Evolutionary conservation across 2,888 invertebrate species (phyloP), one percentile per base, ranked within the genome.

Genomic region (Limnephilus marmoratus): DNA sequence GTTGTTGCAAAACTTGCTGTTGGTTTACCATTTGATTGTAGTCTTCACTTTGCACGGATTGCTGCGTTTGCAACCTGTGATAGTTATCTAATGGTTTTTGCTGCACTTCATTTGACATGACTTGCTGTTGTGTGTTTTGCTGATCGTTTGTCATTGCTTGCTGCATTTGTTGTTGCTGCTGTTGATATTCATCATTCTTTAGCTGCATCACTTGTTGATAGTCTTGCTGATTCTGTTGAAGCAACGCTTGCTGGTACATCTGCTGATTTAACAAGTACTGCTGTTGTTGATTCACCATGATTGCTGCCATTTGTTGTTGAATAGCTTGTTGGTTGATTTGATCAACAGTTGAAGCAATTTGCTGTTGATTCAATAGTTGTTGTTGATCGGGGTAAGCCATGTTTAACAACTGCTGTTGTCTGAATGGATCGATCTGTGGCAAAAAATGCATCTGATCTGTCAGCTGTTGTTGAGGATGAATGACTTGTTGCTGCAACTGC

Each of bases 341-440:
- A 24, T 96, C 95, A 92, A 95, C 95, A 93, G 95, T 96, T 1
- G 96, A 96, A 9, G 96, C 94, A 34, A 95, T 95, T 94, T 96
- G 96, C 1, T 96, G 96, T 93, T 96, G 95, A 7, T 95, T 94
- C 81, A 90, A 87, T 37, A 91, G 92, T 86, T 96, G 95, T 11
- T 95, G 94, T 91, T 94, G 95, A 88, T 94, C 94, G 86, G 93
- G 94, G 81, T 93, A 93, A 41, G 92, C 88, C 29, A 93, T 91
- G 81, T 91, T 91, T 12, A 92, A 81, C 85, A 93, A 82, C 91
- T 94, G 94, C 90, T 94, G 94, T 31, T 94, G 94, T 88, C 93
- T 94, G 81, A 95, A 94, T 89, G 95, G 95, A 31, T 94, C 94
- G 37, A 95, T 95, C 93, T 94, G 94, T 45, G 94, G 94, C 41